Evolutionary conservation across 2,797 vertebrate genomes (phyloP).

Genomic region (Steatocranus sp.): DNA sequence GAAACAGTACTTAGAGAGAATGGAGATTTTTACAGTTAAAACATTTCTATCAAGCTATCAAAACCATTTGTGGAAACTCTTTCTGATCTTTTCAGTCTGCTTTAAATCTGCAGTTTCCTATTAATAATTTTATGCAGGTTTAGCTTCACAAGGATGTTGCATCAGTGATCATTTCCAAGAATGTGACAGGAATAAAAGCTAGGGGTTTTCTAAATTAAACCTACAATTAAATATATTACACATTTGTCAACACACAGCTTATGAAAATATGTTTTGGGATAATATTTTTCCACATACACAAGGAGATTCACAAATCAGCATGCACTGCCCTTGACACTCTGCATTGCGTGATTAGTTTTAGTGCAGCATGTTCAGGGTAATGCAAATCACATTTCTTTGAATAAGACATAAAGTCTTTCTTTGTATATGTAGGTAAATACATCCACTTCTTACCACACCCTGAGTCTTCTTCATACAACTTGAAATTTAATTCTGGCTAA

Average conservation of each 20-base stretch:
- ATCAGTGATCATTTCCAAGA: not conserved
- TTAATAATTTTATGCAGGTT: not conserved
- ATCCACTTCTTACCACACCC: not conserved
- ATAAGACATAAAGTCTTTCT: not conserved
- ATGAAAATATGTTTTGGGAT: not conserved
- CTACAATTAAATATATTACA: not conserved
- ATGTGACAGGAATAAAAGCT: not conserved
- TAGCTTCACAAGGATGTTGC: not conserved
- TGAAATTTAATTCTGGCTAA: not conserved
- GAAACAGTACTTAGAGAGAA: not conserved
- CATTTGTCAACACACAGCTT: not conserved
- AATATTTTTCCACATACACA: not conserved
- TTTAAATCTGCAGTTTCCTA: not conserved
- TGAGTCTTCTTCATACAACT: not conserved
- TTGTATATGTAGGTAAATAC: not conserved
- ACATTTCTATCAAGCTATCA: not conserved
- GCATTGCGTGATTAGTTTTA: not conserved
- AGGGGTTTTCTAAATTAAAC: not conserved
- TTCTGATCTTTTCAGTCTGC: not conserved
- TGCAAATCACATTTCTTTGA: not conserved
- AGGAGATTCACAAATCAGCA: not conserved
- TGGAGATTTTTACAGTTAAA: not conserved
- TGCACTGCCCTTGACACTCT: not conserved
- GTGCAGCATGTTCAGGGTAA: not conserved
- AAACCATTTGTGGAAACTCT: not conserved